Evolutionary conservation across 2,797 vertebrate genomes (phyloP), one percentile per base, ranked within the genome.

Genomic region (Hirundo rustica): DNA sequence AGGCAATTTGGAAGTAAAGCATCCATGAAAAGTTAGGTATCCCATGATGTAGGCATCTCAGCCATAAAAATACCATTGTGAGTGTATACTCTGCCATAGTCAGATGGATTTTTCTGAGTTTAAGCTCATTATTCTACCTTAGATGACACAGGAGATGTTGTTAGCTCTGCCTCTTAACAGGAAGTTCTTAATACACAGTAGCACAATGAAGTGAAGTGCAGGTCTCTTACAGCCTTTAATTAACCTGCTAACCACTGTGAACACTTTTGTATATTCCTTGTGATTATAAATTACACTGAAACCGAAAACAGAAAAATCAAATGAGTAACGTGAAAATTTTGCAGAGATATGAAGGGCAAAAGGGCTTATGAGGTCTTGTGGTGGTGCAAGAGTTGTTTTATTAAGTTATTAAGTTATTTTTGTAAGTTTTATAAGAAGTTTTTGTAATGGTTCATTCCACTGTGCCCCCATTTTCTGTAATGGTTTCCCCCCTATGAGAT

Each of bases 241-340:
- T 88, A 83, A 38, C 54, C 13, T 53, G 10, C 32, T 89, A 70
- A 53, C 45, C 60, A 42, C 45, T 44, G 29, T 66, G 45, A 91
- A 75, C 10, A 1, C 0, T 16, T 89, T 64, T 45, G 9, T 36
- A 32, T 78, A 55, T 67, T 84, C 61, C 73, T 55, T 0, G 0
- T 71, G 34, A 88, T 81, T 73, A 79, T 29, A 90, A 89, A 88
- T 73, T 47, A 87, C 45, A 47, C 19, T 51, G 72, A 87, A 92
- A 89, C 9, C 1, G 16, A 92, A 89, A 91, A 62, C 36, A 96
- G 70, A 89, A 88, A 38, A 77, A 44, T n/a, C 36, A 80, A 83
- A 88, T 3, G 3, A 81, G 22, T 66, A 48, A 60, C 29, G 60
- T 34, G 25, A 84, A 93, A 92, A 29, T 26, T 88, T 51, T 84